Base-by-base conservation (phyloP, 2,888 invertebrate species). In the Synanthedon tipuliformis region DNA sequence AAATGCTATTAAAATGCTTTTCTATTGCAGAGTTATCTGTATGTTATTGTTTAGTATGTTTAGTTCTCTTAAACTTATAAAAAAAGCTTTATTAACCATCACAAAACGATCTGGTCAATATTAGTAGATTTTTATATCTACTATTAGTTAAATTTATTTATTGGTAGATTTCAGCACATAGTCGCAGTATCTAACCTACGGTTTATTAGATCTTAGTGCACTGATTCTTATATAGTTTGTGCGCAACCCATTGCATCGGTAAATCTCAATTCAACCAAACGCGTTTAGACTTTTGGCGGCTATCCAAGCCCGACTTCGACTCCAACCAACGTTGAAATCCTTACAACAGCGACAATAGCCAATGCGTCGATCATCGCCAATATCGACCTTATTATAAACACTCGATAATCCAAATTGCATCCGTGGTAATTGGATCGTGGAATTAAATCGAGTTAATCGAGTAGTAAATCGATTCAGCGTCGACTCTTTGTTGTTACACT, bases 191-290 rank as follows among this genome's bases (percentile, higher is more conserved):
- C 34, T 34, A 3, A 23, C 23, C 34, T 34, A 34, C 34, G 2
- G 5, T 1, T 23, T 5, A 5, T 34, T 34, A 34, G 3, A 34
- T 34, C 10, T 34, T 34, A 34, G 8, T 34, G 34, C 34, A 10
- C 34, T 10, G 34, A 8, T 10, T 34, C 34, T 34, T 34, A 34
- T 34, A 34, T 34, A 10, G 34, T 34, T 34, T 34, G 34, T 34
- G 34, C n/a, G n/a, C 55, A 65, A 61, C 58, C 61, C 62, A 61
- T 67, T 65, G 61, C 63, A 61, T 64, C 69, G 68, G 73, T 79
- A 77, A 78, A 78, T 78, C 78, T 78, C 73, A 73, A 78, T 77
- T 71, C 66, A 61, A 65, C 60, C 70, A 67, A 71, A 71, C 69
- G 71, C 68, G 69, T 64, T 71, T 61, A 65, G 63, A 56, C 63